phyloP scores from a whole-genome alignment of 2,797 vertebrate species.

The Silurus lanzhouensis region DNA sequence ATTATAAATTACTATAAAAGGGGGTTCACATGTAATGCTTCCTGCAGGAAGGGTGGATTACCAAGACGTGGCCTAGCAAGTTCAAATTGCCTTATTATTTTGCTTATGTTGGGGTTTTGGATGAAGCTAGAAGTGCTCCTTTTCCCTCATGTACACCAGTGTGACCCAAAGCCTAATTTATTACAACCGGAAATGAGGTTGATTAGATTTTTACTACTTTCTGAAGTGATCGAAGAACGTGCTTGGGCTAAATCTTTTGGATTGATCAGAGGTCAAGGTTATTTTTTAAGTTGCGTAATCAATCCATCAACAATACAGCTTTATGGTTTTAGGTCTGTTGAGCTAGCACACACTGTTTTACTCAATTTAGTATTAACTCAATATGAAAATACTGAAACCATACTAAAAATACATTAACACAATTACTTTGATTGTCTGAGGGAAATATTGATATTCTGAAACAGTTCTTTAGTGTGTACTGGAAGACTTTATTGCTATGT shows the following conservation, averaged over 20 bases:
- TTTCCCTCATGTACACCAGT: neutral
- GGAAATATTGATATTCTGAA: neutral
- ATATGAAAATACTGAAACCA: neutral
- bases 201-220: neutral
- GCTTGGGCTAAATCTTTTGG: neutral
- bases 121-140: neutral
- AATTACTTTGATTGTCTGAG: neutral
- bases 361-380: neutral
- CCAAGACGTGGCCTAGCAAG: constrained; percentile 4
- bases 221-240: neutral
- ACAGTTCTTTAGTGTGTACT: neutral
- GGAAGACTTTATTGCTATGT: neutral
- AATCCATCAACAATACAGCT: neutral
- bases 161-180: neutral
- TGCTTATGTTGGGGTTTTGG: neutral
- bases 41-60: constrained; percentile 17
- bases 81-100: neutral
- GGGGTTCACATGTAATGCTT: constrained; percentile 15
- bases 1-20: constrained; percentile 22
- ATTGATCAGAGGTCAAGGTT: neutral
- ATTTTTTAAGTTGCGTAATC: neutral
- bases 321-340: neutral
- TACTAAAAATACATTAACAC: neutral
- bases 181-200: neutral
- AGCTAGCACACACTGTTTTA: neutral